Evolutionary conservation across 2,888 invertebrate genomes (phyloP).

Genomic region (Hemistola chrysoprasaria): DNA sequence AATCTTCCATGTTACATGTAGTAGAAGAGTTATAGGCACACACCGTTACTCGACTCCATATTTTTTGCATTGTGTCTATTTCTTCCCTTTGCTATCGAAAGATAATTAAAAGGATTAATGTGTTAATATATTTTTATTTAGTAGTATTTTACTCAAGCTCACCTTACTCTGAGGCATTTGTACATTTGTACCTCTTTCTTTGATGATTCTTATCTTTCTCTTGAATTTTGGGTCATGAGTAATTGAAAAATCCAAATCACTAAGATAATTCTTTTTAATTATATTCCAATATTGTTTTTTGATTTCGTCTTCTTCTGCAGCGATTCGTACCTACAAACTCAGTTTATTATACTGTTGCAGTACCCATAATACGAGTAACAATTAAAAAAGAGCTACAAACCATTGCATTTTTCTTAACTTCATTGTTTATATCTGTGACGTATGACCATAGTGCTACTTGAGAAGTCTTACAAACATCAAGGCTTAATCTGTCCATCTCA

Average conservation of each 20-base stretch:
- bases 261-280: constrained; percentile 64
- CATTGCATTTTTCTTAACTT: constrained; percentile 69
- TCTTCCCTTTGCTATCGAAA: constrained; percentile 76
- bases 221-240: constrained; percentile 50
- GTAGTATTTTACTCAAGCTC: constrained; percentile 11
- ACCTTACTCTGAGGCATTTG: constrained; percentile 76
- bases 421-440: constrained; percentile 66
- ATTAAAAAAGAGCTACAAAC: too few species aligned
- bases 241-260: constrained; percentile 36
- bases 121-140: not conserved
- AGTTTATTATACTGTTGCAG: too few species aligned
- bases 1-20: constrained; percentile 57
- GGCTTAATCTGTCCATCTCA: constrained; percentile 69
- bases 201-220: constrained; percentile 67
- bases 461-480: constrained; percentile 69
- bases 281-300: constrained; percentile 73
- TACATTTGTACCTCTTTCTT: constrained; percentile 69
- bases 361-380: too few species aligned
- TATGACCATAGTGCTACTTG: constrained; percentile 72
- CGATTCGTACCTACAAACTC: constrained; percentile 54
- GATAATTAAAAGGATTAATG: too few species aligned
- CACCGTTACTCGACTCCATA: constrained; percentile 71
- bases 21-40: constrained; percentile 61
- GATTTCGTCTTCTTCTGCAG: constrained; percentile 72
- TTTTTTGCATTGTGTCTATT: constrained; percentile 73